A percentile compares a stretch with the other conserved stretches of the same genome.
These are phyloP conservation scores for Watsonalla binaria DNA, from an alignment of 2,888 invertebrate genomes.

Conservation along the genomic window DNA sequence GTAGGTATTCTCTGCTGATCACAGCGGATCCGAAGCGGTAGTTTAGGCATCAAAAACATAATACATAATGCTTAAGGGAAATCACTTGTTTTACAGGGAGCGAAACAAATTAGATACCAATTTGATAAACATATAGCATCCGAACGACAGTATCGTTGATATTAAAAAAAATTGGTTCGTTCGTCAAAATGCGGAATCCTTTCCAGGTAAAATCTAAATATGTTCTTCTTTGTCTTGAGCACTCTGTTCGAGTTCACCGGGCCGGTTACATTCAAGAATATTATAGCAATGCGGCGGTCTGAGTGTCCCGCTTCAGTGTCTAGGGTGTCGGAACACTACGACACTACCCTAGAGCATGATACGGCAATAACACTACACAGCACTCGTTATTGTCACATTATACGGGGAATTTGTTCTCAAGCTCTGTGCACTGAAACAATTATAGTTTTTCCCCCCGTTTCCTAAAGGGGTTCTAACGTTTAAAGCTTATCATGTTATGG, in stretches of 20 bases:
- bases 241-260: conserved; percentile 28
- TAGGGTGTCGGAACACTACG: conserved; percentile 29
- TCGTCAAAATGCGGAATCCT: background rate
- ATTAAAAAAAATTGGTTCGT: too few relatives aligned
- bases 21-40: too few relatives aligned
- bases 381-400: conserved; percentile 40
- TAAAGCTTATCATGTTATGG: background rate
- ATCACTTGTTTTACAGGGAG: too few relatives aligned
- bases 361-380: conserved; percentile 52
- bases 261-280: conserved; percentile 52
- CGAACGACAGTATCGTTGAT: too few relatives aligned
- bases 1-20: too few relatives aligned
- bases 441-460: background rate
- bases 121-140: too few relatives aligned
- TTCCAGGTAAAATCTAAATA: conserved; percentile 1
- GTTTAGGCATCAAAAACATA: too few relatives aligned
- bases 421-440: background rate
- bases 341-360: conserved; percentile 42
- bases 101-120: too few relatives aligned
- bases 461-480: background rate
- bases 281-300: conserved; percentile 51
- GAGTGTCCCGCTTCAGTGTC: conserved; percentile 25
- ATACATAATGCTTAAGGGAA: too few relatives aligned
- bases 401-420: conserved; percentile 25
- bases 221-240: conserved; percentile 19